Percentiles rank a stretch among this genome's conserved stretches.
phyloP scores from a whole-genome alignment of 2,888 invertebrate genomes.

The Alcis repandata region DNA sequence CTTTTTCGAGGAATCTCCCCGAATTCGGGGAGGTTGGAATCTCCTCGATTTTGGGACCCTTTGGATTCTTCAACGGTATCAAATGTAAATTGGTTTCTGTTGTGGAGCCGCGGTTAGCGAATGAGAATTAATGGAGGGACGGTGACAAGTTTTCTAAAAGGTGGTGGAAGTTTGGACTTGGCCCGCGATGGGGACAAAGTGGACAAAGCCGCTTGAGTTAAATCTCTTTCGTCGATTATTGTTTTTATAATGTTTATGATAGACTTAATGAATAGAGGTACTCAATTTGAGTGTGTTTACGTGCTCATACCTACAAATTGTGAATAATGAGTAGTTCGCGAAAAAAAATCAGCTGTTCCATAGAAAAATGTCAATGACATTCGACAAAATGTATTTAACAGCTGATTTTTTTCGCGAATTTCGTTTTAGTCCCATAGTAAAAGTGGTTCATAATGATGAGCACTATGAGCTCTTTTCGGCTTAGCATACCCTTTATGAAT shows the following conservation, averaged over 20 bases:
- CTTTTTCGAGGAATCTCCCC: constrained; percentile 15
- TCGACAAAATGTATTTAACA: too few relatives aligned
- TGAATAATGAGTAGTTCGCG: too few relatives aligned
- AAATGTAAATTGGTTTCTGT: constrained; percentile 28
- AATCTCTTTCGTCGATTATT: neutral
- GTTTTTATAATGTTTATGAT: neutral
- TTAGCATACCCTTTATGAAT: too few relatives aligned
- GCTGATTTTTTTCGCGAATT: too few relatives aligned
- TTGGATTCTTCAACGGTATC: constrained; percentile 21
- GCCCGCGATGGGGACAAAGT: neutral
- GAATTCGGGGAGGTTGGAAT: constrained; percentile 16
- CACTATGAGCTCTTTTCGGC: too few relatives aligned
- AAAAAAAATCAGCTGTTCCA: too few relatives aligned
- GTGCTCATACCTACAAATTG: too few relatives aligned
- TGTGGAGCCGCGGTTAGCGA: constrained; percentile 18
- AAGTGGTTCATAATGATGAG: too few relatives aligned
- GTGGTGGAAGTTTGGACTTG: neutral
- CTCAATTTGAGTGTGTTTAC: too few relatives aligned
- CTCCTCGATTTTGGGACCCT: constrained; percentile 10
- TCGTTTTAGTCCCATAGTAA: too few relatives aligned
- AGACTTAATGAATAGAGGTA: too few relatives aligned
- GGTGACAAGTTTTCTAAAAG: constrained; percentile 6
- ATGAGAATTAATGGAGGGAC: constrained; percentile 18
- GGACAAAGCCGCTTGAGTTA: neutral
- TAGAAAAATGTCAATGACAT: too few relatives aligned